Conservation (phyloP, 2,113 vertebrate genomes). For the Aegypius monachus region DNA sequence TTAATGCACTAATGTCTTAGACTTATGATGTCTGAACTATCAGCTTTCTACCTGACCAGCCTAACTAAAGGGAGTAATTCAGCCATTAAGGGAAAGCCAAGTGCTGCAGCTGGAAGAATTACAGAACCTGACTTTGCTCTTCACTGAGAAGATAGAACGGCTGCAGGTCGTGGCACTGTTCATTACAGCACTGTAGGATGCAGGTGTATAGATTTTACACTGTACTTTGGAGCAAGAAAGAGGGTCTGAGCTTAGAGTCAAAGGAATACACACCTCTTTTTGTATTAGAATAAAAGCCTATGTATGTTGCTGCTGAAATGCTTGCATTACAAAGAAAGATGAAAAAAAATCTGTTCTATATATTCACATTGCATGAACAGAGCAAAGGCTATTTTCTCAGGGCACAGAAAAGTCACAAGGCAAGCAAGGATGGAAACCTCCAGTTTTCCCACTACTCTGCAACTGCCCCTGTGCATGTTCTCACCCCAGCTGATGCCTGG, state of each 20-base stretch:
- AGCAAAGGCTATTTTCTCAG: not conserved
- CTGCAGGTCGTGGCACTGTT: not conserved
- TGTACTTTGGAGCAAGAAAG: not conserved
- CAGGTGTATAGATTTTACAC: not conserved
- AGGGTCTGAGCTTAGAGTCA: not conserved
- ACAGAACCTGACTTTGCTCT: not conserved
- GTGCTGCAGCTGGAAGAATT: not conserved
- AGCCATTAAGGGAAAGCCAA: not conserved
- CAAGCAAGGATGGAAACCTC: not conserved
- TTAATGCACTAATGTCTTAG: not conserved
- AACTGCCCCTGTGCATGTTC: not conserved
- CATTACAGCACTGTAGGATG: not conserved
- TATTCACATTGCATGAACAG: not conserved
- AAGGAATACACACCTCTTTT: not conserved
- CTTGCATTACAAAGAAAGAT: not conserved
- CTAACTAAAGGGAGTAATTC: not conserved
- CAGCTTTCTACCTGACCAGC: not conserved
- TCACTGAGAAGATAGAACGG: not conserved
- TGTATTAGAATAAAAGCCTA: not conserved
- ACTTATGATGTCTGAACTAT: not conserved
- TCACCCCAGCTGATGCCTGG: not conserved
- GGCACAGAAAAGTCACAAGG: not conserved
- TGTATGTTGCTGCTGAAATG: not conserved
- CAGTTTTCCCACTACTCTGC: not conserved
- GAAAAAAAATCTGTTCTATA: not conserved